Percentiles rank a stretch among this genome's conserved stretches.
Evolutionary conservation across 2,888 invertebrate genomes (phyloP).

Genomic region (Osmoderma eremita): DNA sequence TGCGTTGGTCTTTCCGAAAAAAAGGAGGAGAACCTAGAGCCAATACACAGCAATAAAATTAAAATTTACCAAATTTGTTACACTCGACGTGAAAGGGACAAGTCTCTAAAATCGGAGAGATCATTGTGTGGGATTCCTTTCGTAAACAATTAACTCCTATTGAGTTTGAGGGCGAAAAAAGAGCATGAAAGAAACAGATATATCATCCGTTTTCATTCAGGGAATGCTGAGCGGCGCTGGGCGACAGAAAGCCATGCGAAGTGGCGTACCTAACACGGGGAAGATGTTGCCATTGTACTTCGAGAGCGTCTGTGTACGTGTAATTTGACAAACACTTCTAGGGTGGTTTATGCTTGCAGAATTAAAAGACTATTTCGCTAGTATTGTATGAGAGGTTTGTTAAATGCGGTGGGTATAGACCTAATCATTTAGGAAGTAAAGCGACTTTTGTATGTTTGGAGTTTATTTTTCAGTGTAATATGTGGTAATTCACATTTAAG

Average conservation of each 20-base stretch:
- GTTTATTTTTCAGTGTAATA: constrained; percentile 12
- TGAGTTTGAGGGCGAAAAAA: constrained; percentile 1
- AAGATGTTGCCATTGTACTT: constrained; percentile 21
- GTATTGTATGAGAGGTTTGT: constrained; percentile 2
- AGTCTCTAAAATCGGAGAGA: constrained; percentile 9
- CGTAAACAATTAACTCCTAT: constrained; percentile 33
- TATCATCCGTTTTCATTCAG: constrained; percentile 11
- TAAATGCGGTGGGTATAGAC: constrained; percentile 26
- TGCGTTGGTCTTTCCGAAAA: constrained; percentile 3
- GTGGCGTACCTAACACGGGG: constrained; percentile 22
- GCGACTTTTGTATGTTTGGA: constrained; percentile 25
- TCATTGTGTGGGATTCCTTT: constrained; percentile 26
- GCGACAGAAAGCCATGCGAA: not conserved
- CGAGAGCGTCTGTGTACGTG: not conserved
- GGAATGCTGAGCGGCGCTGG: constrained; percentile 3
- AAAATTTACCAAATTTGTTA: constrained; percentile 42
- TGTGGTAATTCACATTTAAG: not conserved
- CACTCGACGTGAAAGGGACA: constrained; percentile 24
- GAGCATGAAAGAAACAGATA: constrained; percentile 13
- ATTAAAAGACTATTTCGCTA: constrained; percentile 25
- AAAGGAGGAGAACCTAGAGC: not conserved
- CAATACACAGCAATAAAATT: constrained; percentile 35
- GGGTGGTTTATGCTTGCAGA: constrained; percentile 13
- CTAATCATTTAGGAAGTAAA: not conserved
- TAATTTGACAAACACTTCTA: constrained; percentile 22